phyloP scores from a whole-genome alignment of 2,797 vertebrate species.

The Cryptoprocta ferox region DNA sequence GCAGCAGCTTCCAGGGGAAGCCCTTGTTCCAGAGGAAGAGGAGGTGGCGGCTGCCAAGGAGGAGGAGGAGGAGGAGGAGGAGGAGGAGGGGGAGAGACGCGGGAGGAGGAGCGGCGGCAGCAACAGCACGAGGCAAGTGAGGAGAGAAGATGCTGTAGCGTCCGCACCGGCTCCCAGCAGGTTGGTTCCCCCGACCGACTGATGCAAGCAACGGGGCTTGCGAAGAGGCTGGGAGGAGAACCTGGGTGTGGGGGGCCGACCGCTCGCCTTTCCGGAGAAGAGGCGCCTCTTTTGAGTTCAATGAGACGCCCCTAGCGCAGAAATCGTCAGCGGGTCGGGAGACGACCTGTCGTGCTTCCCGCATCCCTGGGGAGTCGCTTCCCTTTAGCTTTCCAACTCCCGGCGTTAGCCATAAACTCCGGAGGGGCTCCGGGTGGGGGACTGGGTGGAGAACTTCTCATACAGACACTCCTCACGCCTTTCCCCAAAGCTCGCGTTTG shows the following conservation, averaged over 20 bases:
- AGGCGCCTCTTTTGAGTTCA: conserved; percentile 15
- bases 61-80: conserved; percentile 39
- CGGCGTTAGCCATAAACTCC: conserved; percentile 20
- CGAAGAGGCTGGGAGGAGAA: neutral
- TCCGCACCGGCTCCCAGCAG: conserved; percentile 53
- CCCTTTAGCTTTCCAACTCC: conserved; percentile 13
- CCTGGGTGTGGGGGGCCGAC: neutral
- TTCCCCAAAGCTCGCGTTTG: neutral
- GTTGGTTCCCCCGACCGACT: conserved; percentile 52
- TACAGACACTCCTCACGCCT: neutral
- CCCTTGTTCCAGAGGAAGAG: conserved; percentile 76
- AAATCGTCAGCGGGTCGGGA: neutral
- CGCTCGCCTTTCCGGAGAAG: neutral
- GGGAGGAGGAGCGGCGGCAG: conserved; percentile 22
- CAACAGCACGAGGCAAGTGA: neutral
- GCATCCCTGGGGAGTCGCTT: neutral
- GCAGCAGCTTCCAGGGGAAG: conserved; percentile 88
- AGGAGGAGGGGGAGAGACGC: neutral
- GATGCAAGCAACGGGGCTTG: neutral
- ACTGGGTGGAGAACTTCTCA: conserved; percentile 24
- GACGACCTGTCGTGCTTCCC: neutral
- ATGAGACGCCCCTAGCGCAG: neutral
- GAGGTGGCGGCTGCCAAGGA: conserved; percentile 59
- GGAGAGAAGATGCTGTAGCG: conserved; percentile 59
- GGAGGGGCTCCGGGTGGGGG: neutral